Evolutionary conservation across 2,113 vertebrate species (phyloP).

Genomic region (Macaca nemestrina): DNA sequence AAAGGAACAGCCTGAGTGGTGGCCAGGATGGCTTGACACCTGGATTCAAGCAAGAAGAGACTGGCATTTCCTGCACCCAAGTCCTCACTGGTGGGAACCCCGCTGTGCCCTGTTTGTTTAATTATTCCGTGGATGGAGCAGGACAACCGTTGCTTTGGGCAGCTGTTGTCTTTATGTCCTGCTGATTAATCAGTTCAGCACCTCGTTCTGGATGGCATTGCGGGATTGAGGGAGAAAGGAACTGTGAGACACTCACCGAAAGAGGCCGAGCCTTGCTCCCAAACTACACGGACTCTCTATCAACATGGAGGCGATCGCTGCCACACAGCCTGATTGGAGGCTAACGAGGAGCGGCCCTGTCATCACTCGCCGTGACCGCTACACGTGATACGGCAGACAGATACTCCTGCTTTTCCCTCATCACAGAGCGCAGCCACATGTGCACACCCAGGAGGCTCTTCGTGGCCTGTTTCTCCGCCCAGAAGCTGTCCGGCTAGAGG

Average conservation of each 20-base stretch:
- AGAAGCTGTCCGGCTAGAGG: background rate
- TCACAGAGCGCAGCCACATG: background rate
- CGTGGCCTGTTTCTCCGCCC: background rate
- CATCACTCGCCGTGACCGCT: conserved; percentile 60
- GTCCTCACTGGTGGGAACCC: conserved; percentile 49
- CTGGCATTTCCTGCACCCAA: conserved; percentile 28
- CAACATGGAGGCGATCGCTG: conserved; percentile 57
- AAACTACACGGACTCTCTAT: conserved; percentile 72
- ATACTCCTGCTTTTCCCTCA: background rate
- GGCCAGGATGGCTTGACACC: background rate
- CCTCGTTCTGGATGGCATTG: conserved; percentile 55
- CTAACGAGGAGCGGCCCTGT: conserved; percentile 74
- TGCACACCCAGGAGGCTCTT: background rate
- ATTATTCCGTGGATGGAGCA: conserved; percentile 56
- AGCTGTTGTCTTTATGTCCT: conserved; percentile 66
- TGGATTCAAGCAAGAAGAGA: background rate
- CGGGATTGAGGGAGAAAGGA: conserved; percentile 53
- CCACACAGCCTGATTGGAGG: conserved; percentile 68
- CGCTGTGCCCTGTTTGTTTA: conserved; percentile 71
- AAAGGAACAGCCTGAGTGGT: background rate
- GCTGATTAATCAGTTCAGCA: conserved; percentile 77
- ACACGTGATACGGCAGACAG: background rate
- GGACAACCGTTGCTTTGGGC: conserved; percentile 76
- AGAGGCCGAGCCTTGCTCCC: conserved; percentile 13
- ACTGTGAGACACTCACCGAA: background rate